Percentiles rank a stretch among this genome's conserved stretches.
phyloP scores from a whole-genome alignment of 2,888 invertebrate species.

The Cosmia pyralina region DNA sequence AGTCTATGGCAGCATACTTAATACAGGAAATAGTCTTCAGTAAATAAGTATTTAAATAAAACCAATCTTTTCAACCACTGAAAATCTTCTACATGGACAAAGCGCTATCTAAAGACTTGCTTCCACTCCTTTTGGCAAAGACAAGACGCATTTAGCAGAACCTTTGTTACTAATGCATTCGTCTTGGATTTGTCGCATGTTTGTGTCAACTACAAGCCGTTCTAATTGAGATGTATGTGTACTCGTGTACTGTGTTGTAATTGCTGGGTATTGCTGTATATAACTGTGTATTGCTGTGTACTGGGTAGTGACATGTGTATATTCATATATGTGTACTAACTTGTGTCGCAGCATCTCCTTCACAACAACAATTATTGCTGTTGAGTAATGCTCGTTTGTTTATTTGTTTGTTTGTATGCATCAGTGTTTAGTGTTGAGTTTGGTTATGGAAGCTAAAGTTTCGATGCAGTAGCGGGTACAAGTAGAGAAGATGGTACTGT shows the following conservation, averaged over 20 bases:
- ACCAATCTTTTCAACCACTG: background rate
- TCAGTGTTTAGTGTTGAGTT: background rate
- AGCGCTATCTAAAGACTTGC: background rate
- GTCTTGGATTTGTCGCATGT: constrained; percentile 42
- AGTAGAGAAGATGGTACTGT: too few species aligned
- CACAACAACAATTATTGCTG: constrained; percentile 22
- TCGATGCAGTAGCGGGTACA: background rate
- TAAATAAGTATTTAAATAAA: constrained; percentile 4
- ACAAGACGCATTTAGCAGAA: constrained; percentile 32
- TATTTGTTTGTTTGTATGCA: background rate
- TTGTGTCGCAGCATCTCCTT: constrained; percentile 17
- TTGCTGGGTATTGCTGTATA: constrained; percentile 28
- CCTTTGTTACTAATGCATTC: constrained; percentile 51
- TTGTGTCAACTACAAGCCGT: constrained; percentile 47
- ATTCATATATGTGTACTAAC: constrained; percentile 7
- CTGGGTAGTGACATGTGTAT: constrained; percentile 28
- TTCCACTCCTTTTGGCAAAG: constrained; percentile 17
- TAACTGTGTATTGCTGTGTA: constrained; percentile 10
- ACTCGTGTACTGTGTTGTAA: constrained; percentile 35
- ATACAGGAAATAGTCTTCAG: background rate
- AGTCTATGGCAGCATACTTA: background rate
- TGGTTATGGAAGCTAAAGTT: background rate
- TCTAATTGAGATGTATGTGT: constrained; percentile 54
- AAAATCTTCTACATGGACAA: background rate
- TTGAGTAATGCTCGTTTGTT: constrained; percentile 8